Base-by-base conservation (phyloP, 2,797 vertebrate genomes). In the Mormyrops attenuatus region DNA sequence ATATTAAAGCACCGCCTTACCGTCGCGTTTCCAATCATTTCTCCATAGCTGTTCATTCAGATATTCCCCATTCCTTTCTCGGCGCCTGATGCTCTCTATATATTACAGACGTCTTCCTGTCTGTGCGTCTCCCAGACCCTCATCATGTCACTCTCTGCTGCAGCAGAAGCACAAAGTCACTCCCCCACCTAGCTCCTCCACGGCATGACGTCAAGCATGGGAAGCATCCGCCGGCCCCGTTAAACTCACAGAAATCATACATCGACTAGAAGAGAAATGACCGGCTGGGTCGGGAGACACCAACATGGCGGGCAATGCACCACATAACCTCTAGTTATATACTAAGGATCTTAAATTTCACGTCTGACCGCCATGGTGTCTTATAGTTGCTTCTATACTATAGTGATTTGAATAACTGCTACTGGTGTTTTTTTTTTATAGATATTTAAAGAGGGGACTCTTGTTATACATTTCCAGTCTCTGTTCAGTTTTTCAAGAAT, bases 151-250 rank as follows among this genome's bases (percentile, higher is more conserved):
- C 89, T 89, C 90, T 92, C 88, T 84, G 88, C 91, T 90, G 91
- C 91, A 90, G 88, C 90, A 92, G 88, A 89, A 90, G 55, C 90
- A 88, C 89, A 89, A 89, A 90, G 90, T 90, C 90, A 92, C 91
- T 88, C 91, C 91, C 90, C 88, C 91, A 88, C 85, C 63, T 63
- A 38, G 88, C 90, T 60, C 85, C 89, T 89, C 89, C 80, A 89
- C 89, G 63, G 49, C 90, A 90, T 92, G 91, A 92, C 91, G 91
- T 92, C 90, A 92, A 30, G 77, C 85, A 55, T 88, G 41, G 53
- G 80, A 82, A 89, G 88, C 90, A 85, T 87, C 88, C 89, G 41
- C 82, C 86, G 88, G 69, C 49, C 86, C 93, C 41, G 44, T 50
- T 50, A 85, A 47, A 17, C 82, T 50, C 82, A 85, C 49, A 85